Base-by-base conservation (phyloP, 2,888 invertebrate genomes). In the Microdon myrmicae region DNA sequence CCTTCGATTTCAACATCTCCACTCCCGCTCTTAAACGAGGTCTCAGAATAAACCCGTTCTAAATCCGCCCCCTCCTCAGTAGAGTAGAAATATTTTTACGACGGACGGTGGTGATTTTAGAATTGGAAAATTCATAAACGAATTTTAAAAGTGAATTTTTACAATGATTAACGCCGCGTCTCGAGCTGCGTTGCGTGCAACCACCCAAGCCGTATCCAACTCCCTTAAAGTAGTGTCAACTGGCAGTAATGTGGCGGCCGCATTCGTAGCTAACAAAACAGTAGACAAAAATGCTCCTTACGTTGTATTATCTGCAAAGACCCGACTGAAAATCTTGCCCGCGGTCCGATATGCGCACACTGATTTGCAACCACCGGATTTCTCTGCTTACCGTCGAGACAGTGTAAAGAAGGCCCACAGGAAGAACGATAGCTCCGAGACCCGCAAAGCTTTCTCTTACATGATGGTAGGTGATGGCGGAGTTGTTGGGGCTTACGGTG, bases 321-420 rank as follows among this genome's bases (percentile, higher is more conserved):
- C 84, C 54, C 85, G 86, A 69, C 3, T 4, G 13, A 49, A 48
- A n/a, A 39, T 53, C 19, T n/a, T n/a, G n/a, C n/a, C n/a, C n/a
- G n/a, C n/a, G 73, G 86, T 90, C 43, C 87, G 96, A 72, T 88
- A 86, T 75, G 92, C 92, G 7, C 98, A 98, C 78, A 90, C 92
- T 2, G 98, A 99, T 75, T 84, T 98, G 68, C 83, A 85, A 58
- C 85, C 92, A 49, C 98, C 99, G 13, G 94, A 96, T 78, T 97
- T 94, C 78, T 81, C 87, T 2, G 81, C 83, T 1, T 98, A 98
- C 79, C 88, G 98, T 60, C 86, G 88, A 55, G 85, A 89, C 17
- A 81, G 85, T 7, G 85, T 85, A 0, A 81, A 86, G 73, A 85
- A 88, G 73, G 84, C 90, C 0, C 83, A 79, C 1, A 84, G 83